Base-by-base conservation (phyloP, 1,140 invertebrate genomes). In the Anadara kagoshimensis region DNA sequence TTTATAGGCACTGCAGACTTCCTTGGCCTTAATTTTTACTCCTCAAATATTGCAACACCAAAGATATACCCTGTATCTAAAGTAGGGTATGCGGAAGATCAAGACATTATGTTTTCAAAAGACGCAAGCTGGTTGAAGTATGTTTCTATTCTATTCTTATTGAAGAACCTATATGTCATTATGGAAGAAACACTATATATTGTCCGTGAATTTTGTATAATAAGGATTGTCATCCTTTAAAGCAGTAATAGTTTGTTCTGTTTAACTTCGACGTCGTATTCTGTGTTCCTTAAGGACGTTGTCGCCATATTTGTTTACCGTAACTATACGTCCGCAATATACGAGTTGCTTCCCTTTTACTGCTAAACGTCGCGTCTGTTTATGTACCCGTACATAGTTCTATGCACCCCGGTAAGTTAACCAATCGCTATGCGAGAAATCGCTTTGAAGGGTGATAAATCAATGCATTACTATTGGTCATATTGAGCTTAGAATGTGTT, bases 11-110 rank as follows among this genome's bases (percentile, higher is more conserved):
- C 78, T 53, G 57, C 69, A 16, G 78, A 85, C 45, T 79, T 77
- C 47, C 69, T 83, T 53, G 78, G 75, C 53, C 73, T 82, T 1
- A 83, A 82, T 43, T 76, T 82, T 54, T 83, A 85, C 64, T 80
- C 80, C 14, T 74, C 81, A 11, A 59, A 36, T 8, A 51, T 66
- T 22, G 78, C 79, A 20, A 61, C 51, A 29, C 51, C 65, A 5
- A 20, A 67, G 7, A 43, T 18, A 12, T 12, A 54, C 16, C 26
- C 26, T 24, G 29, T 4, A 11, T n/a, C 18, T 0, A 4, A 43
- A 8, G 41, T 20, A 7, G 43, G 64, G 20, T 12, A 54, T 0
- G 5, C 12, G 22, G 57, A 62, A 45, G 36, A 64, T 64, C 18
- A 1, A 20, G 10, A 36, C 16, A 49, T 64, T 18, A 45, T 51